Conservation (phyloP, 2,888 invertebrate genomes). For the Rhagonycha fulva region DNA sequence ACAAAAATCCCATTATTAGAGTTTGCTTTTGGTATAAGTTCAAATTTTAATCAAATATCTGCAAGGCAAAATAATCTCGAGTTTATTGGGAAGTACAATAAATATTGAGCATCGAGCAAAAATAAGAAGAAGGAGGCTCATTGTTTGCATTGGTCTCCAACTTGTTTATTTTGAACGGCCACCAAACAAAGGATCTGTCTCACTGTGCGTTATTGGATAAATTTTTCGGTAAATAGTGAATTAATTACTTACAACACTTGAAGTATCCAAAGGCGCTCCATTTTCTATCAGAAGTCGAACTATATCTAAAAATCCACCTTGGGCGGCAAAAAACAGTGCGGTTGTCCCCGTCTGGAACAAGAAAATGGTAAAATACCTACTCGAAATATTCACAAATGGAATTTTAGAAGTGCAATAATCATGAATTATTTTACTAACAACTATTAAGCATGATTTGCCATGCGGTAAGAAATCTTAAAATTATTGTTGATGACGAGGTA, state of each 20-base stretch:
- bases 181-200: too few relatives aligned
- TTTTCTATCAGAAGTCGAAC: slow-evolving; percentile 77
- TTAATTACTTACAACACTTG: slow-evolving; percentile 69
- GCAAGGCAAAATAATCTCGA: not conserved
- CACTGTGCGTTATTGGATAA: too few relatives aligned
- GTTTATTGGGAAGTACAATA: not conserved
- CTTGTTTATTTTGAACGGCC: too few relatives aligned
- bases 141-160: too few relatives aligned
- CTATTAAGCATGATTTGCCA: not conserved
- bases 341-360: slow-evolving; percentile 83
- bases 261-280: slow-evolving; percentile 77
- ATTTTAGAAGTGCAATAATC: not conserved
- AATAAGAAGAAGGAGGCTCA: too few relatives aligned
- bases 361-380: not conserved
- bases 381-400: not conserved
- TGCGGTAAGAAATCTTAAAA: not conserved
- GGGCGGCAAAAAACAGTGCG: slow-evolving; percentile 91
- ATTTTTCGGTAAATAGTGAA: not conserved
- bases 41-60: not conserved
- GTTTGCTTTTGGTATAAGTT: not conserved
- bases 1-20: not conserved
- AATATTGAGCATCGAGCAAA: not conserved
- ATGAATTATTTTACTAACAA: not conserved
- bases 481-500: not conserved
- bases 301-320: slow-evolving; percentile 87